Evolutionary conservation across 2,888 invertebrate species (phyloP).

Genomic region (Synanthedon andrenaeformis): DNA sequence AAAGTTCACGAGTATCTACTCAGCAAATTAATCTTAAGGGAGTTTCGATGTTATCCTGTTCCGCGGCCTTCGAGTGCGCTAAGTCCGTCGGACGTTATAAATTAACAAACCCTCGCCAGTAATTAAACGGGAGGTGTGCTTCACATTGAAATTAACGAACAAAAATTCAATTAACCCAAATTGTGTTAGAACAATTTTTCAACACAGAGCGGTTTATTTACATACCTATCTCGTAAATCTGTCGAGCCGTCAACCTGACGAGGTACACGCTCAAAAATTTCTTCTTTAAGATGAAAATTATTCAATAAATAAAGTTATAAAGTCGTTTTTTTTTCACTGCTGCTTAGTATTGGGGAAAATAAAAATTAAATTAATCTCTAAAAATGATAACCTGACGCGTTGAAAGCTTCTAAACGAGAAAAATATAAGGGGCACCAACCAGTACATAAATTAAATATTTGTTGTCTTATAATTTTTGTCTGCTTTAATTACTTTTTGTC

Average conservation of each 20-base stretch:
- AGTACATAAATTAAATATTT: not conserved
- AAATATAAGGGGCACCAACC: not conserved
- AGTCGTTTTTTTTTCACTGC: not conserved
- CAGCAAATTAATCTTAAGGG: conserved; percentile 69
- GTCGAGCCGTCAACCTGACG: conserved; percentile 17
- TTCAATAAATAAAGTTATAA: not conserved
- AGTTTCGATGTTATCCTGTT: conserved; percentile 62
- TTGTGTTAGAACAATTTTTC: conserved; percentile 48
- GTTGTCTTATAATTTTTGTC: not conserved
- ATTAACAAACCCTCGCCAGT: conserved; percentile 62
- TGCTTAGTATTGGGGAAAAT: not conserved
- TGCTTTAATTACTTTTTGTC: not conserved
- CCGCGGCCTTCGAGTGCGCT: conserved; percentile 44
- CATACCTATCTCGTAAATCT: conserved; percentile 46
- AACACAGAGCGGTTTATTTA: conserved; percentile 26
- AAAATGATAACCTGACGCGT: not conserved
- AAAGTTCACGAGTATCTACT: conserved; percentile 60
- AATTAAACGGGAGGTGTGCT: conserved; percentile 62
- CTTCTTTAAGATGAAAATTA: not conserved
- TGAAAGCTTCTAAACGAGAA: not conserved
- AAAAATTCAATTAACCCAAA: conserved; percentile 64
- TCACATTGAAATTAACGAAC: conserved; percentile 54
- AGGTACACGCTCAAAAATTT: conserved; percentile 8
- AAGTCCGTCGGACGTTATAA: conserved; percentile 59
- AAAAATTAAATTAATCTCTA: not conserved